Conservation (phyloP, 2,888 invertebrate species). For the Heliconius aoede region DNA sequence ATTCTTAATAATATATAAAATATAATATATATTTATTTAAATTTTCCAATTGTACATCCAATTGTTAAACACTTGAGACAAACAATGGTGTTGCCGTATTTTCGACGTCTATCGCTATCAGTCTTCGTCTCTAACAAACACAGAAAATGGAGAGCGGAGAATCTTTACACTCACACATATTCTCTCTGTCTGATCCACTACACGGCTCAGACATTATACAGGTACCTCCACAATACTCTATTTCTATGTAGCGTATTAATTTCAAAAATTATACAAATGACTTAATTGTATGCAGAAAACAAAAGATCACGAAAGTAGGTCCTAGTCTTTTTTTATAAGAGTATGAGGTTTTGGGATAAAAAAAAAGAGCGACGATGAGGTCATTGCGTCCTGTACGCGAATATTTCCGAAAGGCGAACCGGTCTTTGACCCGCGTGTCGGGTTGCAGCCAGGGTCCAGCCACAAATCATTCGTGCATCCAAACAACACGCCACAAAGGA, state of each 20-base stretch:
- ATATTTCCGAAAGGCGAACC: constrained; percentile 78
- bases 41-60: too few species aligned
- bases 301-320: not conserved
- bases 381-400: constrained; percentile 68
- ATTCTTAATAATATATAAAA: too few species aligned
- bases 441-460: constrained; percentile 61
- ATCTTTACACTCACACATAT: too few species aligned
- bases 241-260: not conserved
- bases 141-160: too few species aligned
- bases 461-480: constrained; percentile 66
- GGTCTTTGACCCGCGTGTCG: constrained; percentile 75
- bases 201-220: too few species aligned
- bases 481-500: constrained; percentile 43
- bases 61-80: too few species aligned
- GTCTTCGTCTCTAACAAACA: too few species aligned
- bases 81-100: too few species aligned
- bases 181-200: too few species aligned
- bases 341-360: constrained; percentile 20
- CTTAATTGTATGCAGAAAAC: not conserved
- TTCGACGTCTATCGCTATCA: too few species aligned
- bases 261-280: not conserved
- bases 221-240: not conserved
- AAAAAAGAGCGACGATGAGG: constrained; percentile 62
- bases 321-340: constrained; percentile 12
- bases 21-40: too few species aligned